Conservation (phyloP, 2,113 vertebrate genomes). For the Peromyscus polionotus region DNA sequence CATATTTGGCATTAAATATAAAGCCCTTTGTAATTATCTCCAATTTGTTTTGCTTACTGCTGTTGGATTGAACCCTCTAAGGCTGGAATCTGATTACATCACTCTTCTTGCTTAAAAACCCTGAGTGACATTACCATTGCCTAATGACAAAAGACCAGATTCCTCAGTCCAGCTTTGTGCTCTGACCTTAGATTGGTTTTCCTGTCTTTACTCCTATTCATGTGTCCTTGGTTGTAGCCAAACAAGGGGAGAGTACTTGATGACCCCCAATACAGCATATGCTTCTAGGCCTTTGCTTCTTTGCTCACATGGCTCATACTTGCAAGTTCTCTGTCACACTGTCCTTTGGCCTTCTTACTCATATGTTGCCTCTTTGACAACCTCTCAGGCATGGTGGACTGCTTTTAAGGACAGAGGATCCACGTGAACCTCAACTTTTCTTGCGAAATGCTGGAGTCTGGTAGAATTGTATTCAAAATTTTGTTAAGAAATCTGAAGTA, state of each 20-base stretch:
- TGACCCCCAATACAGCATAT: neutral
- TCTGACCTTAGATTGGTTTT: conserved; percentile 39
- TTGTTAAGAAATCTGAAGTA: neutral
- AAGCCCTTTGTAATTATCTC: conserved; percentile 32
- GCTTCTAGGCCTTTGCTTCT: neutral
- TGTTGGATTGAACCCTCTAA: neutral
- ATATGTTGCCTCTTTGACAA: neutral
- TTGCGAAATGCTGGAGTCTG: neutral
- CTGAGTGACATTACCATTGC: conserved; percentile 11
- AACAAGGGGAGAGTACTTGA: neutral
- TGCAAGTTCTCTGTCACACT: neutral
- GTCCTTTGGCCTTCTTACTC: neutral
- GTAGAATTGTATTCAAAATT: neutral
- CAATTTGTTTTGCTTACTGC: conserved; percentile 65
- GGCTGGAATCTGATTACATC: conserved; percentile 42
- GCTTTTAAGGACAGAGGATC: neutral
- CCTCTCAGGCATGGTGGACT: neutral
- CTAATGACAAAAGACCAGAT: conserved; percentile 40
- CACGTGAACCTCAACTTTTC: neutral
- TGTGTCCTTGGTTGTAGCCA: neutral
- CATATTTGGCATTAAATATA: conserved; percentile 44
- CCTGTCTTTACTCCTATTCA: neutral
- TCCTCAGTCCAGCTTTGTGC: conserved; percentile 19
- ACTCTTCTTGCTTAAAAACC: conserved; percentile 52
- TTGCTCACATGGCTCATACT: neutral